Percentiles rank a stretch among this genome's conserved stretches.
phyloP scores from a whole-genome alignment of 2,113 vertebrate genomes.

The Proterorhinus semilunaris region DNA sequence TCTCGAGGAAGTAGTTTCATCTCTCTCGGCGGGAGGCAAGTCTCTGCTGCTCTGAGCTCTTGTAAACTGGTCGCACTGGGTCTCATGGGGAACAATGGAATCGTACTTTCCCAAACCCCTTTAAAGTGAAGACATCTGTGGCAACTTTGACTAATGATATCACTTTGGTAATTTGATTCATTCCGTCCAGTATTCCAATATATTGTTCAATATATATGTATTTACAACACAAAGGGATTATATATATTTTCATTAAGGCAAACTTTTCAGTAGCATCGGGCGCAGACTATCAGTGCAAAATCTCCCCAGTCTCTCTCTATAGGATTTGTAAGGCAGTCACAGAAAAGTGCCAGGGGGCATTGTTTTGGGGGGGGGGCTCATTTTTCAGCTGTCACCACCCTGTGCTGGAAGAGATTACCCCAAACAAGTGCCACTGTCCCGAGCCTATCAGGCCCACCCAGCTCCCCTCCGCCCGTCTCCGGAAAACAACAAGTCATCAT shows the following conservation, averaged over 20 bases:
- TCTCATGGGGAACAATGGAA: no score
- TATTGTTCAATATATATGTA: no score
- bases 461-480: constrained; percentile 47
- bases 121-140: no score
- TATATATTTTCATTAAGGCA: not conserved
- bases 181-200: no score
- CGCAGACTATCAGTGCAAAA: not conserved
- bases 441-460: constrained; percentile 55
- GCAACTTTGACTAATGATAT: no score
- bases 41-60: no score
- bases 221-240: no score
- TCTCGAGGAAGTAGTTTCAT: no score
- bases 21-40: no score
- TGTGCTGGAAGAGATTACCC: constrained; percentile 56
- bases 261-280: not conserved
- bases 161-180: no score
- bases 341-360: constrained; percentile 25
- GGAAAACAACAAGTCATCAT: constrained; percentile 59
- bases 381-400: constrained; percentile 68
- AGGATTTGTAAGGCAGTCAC: constrained; percentile 35
- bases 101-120: no score
- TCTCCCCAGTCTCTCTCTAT: constrained; percentile 1
- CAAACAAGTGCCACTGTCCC: constrained; percentile 53
- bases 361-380: constrained; percentile 54
- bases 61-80: no score